phyloP scores from a whole-genome alignment of 2,797 vertebrate genomes.

The Lagorchestes hirsutus region DNA sequence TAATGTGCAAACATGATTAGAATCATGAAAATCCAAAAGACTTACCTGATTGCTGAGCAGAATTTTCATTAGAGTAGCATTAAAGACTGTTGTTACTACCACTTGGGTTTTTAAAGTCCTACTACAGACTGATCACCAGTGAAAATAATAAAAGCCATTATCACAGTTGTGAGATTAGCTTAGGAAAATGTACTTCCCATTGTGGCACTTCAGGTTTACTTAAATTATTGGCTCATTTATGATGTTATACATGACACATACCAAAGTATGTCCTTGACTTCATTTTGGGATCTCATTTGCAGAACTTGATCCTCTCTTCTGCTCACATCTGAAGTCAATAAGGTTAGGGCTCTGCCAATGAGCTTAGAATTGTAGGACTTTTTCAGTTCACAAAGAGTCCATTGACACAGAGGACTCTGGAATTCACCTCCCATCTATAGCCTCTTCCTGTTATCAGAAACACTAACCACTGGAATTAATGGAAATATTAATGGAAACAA shows the following conservation, averaged over 20 bases:
- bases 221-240: conserved; percentile 13
- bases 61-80: conserved; percentile 24
- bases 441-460: not conserved
- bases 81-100: not conserved
- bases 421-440: not conserved
- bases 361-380: not conserved
- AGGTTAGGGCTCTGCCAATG: not conserved
- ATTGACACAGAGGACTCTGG: not conserved
- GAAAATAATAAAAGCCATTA: conserved; percentile 24
- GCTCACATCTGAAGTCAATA: not conserved
- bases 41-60: conserved; percentile 17
- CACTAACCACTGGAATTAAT: not conserved
- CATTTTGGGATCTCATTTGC: not conserved
- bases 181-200: conserved; percentile 22
- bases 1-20: conserved; percentile 45
- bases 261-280: conserved; percentile 41
- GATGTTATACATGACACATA: conserved; percentile 35
- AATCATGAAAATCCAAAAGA: conserved; percentile 11
- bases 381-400: not conserved
- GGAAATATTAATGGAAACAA: not conserved
- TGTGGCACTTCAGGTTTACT: conserved; percentile 22
- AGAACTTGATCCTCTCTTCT: conserved; percentile 9
- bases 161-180: conserved; percentile 13
- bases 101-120: not conserved
- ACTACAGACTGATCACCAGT: conserved; percentile 2